phyloP scores from a whole-genome alignment of 1,140 invertebrate species.

The Chlorops oryzae region DNA sequence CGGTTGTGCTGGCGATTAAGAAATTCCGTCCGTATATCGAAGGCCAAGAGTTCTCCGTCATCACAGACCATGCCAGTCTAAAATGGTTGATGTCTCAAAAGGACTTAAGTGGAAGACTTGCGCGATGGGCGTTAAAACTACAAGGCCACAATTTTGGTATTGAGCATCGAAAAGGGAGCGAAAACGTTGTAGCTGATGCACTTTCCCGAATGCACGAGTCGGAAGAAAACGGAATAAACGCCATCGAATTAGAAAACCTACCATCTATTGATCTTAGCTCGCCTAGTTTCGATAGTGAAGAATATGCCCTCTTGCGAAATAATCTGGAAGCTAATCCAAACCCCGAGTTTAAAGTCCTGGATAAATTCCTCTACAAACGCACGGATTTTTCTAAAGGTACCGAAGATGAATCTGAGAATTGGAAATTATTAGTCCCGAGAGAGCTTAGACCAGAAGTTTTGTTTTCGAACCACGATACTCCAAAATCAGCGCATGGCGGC shows the following conservation, averaged over 20 bases:
- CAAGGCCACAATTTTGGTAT: neutral
- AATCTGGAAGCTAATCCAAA: neutral
- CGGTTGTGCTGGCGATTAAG: too few species aligned
- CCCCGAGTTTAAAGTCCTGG: neutral
- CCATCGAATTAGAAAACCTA: too few species aligned
- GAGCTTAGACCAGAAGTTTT: neutral
- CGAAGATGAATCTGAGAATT: neutral
- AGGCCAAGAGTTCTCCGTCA: too few species aligned
- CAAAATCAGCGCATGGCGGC: neutral
- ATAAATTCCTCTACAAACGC: neutral
- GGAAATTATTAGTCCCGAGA: neutral
- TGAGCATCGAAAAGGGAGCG: neutral
- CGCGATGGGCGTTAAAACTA: neutral
- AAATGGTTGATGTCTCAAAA: too few species aligned
- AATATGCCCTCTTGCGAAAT: neutral
- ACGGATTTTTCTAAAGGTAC: neutral
- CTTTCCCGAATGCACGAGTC: constrained; percentile 20
- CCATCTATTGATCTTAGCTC: constrained; percentile 4
- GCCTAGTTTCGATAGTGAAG: neutral
- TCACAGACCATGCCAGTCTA: too few species aligned
- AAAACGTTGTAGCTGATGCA: neutral
- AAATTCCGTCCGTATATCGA: too few species aligned
- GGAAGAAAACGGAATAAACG: too few species aligned
- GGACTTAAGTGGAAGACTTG: neutral
- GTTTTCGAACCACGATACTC: constrained; percentile 4